Conservation (phyloP, 64 coral and sea anemone genomes). For the Porites australiensis region DNA sequence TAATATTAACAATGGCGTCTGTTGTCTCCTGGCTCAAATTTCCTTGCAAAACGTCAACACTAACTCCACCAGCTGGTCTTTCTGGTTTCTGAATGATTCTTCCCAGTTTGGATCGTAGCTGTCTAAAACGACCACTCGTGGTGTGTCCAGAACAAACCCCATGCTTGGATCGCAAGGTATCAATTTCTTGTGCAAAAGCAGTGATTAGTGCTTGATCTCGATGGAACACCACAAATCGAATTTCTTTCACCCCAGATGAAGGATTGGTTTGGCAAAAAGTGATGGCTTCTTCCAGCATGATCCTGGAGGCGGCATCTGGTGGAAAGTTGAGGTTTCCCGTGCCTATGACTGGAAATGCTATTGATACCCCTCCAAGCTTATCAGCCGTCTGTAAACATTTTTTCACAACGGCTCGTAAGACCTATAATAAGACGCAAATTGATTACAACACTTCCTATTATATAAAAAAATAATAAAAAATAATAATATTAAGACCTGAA, state of each 20-base stretch:
- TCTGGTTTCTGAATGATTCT: too few species aligned
- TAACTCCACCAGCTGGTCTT: too few species aligned
- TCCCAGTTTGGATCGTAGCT: too few species aligned
- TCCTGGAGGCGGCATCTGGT: slow-evolving; percentile 19
- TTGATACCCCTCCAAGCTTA: slow-evolving; percentile 44
- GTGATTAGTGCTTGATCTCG: slow-evolving; percentile 38
- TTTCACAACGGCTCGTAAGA: slow-evolving; percentile 42
- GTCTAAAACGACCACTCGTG: not conserved
- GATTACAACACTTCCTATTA: too few species aligned
- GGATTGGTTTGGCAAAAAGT: slow-evolving; percentile 11
- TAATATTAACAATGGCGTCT: slow-evolving; percentile 36
- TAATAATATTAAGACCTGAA: too few species aligned
- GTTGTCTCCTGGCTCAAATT: not conserved
- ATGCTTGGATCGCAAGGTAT: not conserved
- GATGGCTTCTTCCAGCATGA: slow-evolving; percentile 70
- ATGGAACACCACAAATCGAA: slow-evolving; percentile 71
- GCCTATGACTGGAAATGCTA: slow-evolving; percentile 86
- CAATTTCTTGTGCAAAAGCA: slow-evolving; percentile 62
- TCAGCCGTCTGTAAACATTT: slow-evolving; percentile 51
- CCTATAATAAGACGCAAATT: slow-evolving; percentile 9
- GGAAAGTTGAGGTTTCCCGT: slow-evolving; percentile 70
- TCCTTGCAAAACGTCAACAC: too few species aligned
- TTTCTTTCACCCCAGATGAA: slow-evolving; percentile 32
- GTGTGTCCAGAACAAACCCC: not conserved
- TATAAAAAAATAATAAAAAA: too few species aligned